phyloP scores from a whole-genome alignment of 2,113 vertebrate genomes.

The Falcunculus frontatus region DNA sequence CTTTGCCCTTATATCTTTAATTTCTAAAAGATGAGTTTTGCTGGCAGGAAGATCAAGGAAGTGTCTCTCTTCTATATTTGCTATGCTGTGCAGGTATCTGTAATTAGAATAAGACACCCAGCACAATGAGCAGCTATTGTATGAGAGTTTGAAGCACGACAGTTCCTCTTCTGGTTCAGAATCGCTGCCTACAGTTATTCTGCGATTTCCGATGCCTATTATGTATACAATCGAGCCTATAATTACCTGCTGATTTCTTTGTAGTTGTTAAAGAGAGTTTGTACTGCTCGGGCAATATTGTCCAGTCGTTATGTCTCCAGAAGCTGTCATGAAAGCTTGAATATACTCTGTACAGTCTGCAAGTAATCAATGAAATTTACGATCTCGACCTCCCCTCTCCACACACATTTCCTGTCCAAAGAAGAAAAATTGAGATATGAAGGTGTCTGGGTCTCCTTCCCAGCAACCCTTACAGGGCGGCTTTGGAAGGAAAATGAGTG shows the following conservation, averaged over 20 bases:
- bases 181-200: conserved; percentile 35
- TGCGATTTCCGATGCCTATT: conserved; percentile 33
- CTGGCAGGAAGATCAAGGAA: conserved; percentile 4
- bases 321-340: conserved; percentile 28
- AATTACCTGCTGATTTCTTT: conserved; percentile 67
- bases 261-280: conserved; percentile 40
- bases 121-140: conserved; percentile 33
- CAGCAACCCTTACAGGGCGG: background rate
- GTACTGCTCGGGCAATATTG: conserved; percentile 23
- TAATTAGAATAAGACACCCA: conserved; percentile 45
- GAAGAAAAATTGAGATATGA: conserved; percentile 38
- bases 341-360: conserved; percentile 23
- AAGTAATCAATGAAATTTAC: conserved; percentile 66
- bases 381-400: background rate
- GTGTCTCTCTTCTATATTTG: background rate
- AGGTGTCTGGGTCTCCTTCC: background rate
- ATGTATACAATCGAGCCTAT: conserved; percentile 19
- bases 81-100: conserved; percentile 34
- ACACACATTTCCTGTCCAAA: background rate
- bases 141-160: conserved; percentile 8
- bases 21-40: conserved; percentile 4
- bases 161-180: conserved; percentile 22
- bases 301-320: conserved; percentile 42
- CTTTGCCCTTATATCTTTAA: background rate
- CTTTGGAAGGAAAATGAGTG: background rate